Conservation (phyloP, 2,797 vertebrate genomes). For the Alca torda region DNA sequence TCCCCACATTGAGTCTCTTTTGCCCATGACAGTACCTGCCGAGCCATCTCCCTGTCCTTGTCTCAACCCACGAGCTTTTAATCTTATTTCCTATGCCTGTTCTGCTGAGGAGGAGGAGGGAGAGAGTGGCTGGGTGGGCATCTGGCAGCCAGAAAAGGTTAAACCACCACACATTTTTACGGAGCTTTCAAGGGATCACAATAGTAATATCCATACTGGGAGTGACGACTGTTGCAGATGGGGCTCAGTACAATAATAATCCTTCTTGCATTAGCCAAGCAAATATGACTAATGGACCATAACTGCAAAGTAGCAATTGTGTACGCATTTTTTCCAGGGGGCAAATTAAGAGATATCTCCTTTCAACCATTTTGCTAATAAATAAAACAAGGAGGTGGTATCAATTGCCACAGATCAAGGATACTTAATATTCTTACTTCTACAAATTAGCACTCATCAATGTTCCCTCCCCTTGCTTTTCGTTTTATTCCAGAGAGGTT, state of each 20-base stretch:
- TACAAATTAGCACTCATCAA: neutral
- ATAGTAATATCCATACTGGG: neutral
- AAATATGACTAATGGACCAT: neutral
- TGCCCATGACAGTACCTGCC: rapidly evolving
- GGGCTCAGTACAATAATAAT: neutral
- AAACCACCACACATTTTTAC: neutral
- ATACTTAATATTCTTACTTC: neutral
- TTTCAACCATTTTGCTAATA: constrained; percentile 1
- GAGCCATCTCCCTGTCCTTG: neutral
- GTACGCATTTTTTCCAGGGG: neutral
- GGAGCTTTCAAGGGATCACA: neutral
- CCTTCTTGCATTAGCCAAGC: neutral
- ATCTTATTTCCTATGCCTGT: neutral
- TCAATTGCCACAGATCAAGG: neutral
- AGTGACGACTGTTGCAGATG: neutral
- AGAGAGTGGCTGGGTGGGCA: neutral
- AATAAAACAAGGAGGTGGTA: neutral
- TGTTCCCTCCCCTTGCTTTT: neutral
- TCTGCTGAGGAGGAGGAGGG: neutral
- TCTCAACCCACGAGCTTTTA: rapidly evolving
- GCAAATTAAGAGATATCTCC: neutral
- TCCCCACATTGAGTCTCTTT: neutral
- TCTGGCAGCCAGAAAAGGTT: neutral
- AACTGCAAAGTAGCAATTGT: neutral
- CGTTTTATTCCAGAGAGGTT: constrained; percentile 13